Evolutionary conservation across 2,888 invertebrate genomes (phyloP), one percentile per base, ranked within the genome.

Genomic region (Amphipoea oculea): DNA sequence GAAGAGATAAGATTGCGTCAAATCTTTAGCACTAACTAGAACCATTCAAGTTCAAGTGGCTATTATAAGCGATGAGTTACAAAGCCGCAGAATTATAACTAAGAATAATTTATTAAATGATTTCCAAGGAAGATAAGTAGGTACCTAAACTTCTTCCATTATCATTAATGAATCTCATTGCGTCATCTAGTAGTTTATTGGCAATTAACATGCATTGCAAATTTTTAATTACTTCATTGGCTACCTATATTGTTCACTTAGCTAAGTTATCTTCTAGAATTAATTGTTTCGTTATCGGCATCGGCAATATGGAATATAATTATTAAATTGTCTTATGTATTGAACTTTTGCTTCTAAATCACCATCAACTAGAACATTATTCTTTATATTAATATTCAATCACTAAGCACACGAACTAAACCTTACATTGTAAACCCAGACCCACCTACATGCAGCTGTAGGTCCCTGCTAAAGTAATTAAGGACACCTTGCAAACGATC

Each of bases 401-500:
- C n/a, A 57, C 40, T 40, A 40, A 54, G 5, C 71, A 66, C 14
- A 29, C 23, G 42, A 40, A n/a, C 11, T 42, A 65, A n/a, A 67
- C 48, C 42, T 42, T 23, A 9, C n/a, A 20, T 57, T 42, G 6
- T n/a, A 71, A 42, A 67, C 57, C 14, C 29, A 54, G n/a, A 66
- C 11, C 14, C 29, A 75, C 9, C 23, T 17, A 72, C 40, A 42
- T 48, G 40, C 17, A 77, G 12, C 60, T 60, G 17, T n/a, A 70
- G 36, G 14, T 73, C 73, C 71, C 86, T 68, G 65, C 9, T 48
- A 65, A 67, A 71, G 72, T 83, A 70, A 87, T 77, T 82, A 84
- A 88, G 74, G 81, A 88, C 85, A 78, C 70, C 66, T 72, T 70
- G 66, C 75, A 80, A 78, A 71, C 57, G 65, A 79, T 84, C 42